Conservation (phyloP, 2,888 invertebrate species). For the Balanococcus diminutus region DNA sequence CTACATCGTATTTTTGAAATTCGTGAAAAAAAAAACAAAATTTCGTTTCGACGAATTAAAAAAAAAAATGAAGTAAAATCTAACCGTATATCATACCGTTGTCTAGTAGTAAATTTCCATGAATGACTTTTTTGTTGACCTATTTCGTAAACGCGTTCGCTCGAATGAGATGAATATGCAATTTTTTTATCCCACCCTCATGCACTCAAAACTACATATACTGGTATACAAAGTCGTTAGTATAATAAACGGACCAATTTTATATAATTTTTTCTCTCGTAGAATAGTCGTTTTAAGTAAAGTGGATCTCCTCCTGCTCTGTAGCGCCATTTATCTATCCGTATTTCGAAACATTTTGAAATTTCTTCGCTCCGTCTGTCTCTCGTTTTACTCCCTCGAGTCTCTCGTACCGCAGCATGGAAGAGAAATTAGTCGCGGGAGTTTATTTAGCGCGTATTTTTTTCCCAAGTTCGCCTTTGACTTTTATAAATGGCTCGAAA, state of each 20-base stretch:
- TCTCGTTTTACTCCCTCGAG: background rate
- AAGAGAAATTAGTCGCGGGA: constrained; percentile 1
- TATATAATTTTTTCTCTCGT: background rate
- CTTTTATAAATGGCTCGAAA: background rate
- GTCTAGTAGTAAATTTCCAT: background rate
- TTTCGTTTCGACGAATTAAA: background rate
- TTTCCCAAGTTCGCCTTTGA: background rate
- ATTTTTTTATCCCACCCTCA: background rate
- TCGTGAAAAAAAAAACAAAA: background rate
- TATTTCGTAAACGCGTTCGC: background rate
- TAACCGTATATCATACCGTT: background rate
- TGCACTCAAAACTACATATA: background rate
- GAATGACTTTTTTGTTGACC: constrained; percentile 21
- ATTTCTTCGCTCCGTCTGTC: background rate
- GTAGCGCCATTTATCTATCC: background rate
- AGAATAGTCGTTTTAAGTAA: background rate
- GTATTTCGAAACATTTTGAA: background rate
- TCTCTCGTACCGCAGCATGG: background rate
- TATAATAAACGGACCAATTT: constrained; percentile 20
- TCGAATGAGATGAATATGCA: constrained; percentile 19
- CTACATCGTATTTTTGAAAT: background rate
- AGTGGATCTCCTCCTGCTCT: background rate
- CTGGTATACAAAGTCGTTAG: background rate
- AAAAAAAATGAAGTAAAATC: background rate
- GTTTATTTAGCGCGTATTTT: background rate